Evolutionary conservation across 2,888 invertebrate genomes (phyloP).

Genomic region (Baccha elongata): DNA sequence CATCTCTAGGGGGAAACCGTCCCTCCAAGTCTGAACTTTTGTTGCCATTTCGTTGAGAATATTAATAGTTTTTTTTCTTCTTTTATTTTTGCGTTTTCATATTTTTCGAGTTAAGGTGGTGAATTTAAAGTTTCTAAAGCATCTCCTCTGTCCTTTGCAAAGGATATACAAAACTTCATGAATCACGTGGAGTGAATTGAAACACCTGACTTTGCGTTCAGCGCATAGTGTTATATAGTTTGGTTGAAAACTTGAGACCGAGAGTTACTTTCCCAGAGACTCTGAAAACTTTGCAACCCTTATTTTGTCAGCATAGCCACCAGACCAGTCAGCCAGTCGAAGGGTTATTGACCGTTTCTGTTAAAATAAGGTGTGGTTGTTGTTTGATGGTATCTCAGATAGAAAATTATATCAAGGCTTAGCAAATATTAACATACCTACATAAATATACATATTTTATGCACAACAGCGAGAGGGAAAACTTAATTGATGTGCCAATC

Average conservation of each 20-base stretch:
- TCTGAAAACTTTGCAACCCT: constrained; percentile 57
- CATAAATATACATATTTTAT: neutral
- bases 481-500: constrained; percentile 71
- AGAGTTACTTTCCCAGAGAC: constrained; percentile 16
- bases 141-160: constrained; percentile 39
- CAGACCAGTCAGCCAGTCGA: neutral
- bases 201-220: constrained; percentile 59
- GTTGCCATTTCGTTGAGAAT: constrained; percentile 51
- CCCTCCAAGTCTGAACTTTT: constrained; percentile 44
- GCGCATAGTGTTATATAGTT: constrained; percentile 1
- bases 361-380: constrained; percentile 58
- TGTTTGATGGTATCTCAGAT: constrained; percentile 18
- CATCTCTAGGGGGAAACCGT: constrained; percentile 20
- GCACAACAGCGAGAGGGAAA: constrained; percentile 2
- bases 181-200: constrained; percentile 68
- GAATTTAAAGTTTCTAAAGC: constrained; percentile 54
- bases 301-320: constrained; percentile 10
- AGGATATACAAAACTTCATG: constrained; percentile 46
- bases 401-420: constrained; percentile 44
- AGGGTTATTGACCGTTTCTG: constrained; percentile 56
- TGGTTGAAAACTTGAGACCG: constrained; percentile 22
- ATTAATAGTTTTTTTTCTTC: constrained; percentile 39
- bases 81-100: constrained; percentile 14
- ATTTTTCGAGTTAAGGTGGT: constrained; percentile 37
- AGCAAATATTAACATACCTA: constrained; percentile 2